Conservation (phyloP, 2,888 invertebrate species). For the Lissonota sp. region DNA sequence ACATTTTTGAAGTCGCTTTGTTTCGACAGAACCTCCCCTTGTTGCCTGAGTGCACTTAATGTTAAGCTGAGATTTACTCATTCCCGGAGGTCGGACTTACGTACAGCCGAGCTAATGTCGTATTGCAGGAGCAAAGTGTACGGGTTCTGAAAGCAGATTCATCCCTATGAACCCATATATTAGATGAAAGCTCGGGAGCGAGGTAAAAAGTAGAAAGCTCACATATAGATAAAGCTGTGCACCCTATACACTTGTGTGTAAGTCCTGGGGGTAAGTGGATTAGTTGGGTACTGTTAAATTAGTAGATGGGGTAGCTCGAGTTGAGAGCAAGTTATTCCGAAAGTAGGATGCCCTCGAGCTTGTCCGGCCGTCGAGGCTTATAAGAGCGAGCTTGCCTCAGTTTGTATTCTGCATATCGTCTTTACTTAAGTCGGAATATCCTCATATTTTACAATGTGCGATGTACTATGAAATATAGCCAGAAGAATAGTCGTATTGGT, state of each 20-base stretch:
- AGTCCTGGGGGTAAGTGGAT: conserved; percentile 38
- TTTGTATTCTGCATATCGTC: conserved; percentile 39
- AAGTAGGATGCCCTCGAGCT: conserved; percentile 54
- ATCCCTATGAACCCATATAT: too few species aligned
- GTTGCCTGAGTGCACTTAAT: too few species aligned
- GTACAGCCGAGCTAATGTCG: too few species aligned
- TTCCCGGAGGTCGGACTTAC: too few species aligned
- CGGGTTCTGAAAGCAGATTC: too few species aligned
- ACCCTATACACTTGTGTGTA: conserved; percentile 26
- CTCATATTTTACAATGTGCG: background rate
- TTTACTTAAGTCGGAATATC: conserved; percentile 23
- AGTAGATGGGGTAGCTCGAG: conserved; percentile 25
- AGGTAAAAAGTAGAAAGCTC: too few species aligned
- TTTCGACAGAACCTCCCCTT: too few species aligned
- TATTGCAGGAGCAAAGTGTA: too few species aligned
- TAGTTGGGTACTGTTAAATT: conserved; percentile 43
- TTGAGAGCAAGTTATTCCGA: conserved; percentile 46
- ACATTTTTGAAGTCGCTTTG: too few species aligned
- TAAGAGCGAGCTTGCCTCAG: conserved; percentile 26
- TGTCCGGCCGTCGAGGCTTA: conserved; percentile 34
- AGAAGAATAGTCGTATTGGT: background rate
- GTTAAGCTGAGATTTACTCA: too few species aligned
- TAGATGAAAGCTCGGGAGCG: too few species aligned
- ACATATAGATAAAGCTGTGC: background rate
- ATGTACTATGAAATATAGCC: background rate